Base-by-base conservation (phyloP, 2,797 vertebrate species). In the Arrhamphus sclerolepis region DNA sequence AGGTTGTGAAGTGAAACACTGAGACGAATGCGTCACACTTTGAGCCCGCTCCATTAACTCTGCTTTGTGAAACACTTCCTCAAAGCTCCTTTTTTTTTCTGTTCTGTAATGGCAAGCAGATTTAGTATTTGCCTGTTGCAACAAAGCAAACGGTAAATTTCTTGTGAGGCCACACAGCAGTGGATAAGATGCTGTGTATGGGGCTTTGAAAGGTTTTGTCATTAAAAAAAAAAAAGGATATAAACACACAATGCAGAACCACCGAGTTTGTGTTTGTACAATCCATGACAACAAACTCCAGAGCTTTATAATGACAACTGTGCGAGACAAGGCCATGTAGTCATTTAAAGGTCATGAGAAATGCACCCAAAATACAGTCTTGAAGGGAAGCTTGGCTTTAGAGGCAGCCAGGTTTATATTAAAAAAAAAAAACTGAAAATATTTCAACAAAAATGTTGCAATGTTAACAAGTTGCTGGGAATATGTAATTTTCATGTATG, bases 1-100 rank as follows among this genome's bases (percentile, higher is more conserved):
- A 59, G 46, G 58, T 53, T 51, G 41, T 62, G 67, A 65, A 70
- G 43, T 40, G 66, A 67, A 70, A 75, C 67, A 55, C 52, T 53
- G 49, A 72, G 77, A 72, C 63, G 55, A 81, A 75, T 66, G 77
- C 41, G 34, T 62, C 53, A 52, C 70, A 70, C 66, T 70, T 57
- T 46, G 22, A 66, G 29, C 13, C n/a, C 14, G 11, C 47, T 42
- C 29, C 61, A 72, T 78, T 84, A 67, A 75, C 60, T 63, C 49
- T 46, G 41, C 67, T 46, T 61, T 61, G 66, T 70, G 46, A 74
- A 79, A 31, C 18, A 3, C 16, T 24, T 56, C 58, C 31, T 67
- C 22, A 11, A 10, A 56, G 28, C 63, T n/a, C 49, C 43, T 43
- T 38, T 64, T 41, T 43, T 38, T 64, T 41, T 57, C 57, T 57